Evolutionary conservation across 2,113 vertebrate genomes (phyloP), one percentile per base, ranked within the genome.

Genomic region (Ctenomys sociabilis): DNA sequence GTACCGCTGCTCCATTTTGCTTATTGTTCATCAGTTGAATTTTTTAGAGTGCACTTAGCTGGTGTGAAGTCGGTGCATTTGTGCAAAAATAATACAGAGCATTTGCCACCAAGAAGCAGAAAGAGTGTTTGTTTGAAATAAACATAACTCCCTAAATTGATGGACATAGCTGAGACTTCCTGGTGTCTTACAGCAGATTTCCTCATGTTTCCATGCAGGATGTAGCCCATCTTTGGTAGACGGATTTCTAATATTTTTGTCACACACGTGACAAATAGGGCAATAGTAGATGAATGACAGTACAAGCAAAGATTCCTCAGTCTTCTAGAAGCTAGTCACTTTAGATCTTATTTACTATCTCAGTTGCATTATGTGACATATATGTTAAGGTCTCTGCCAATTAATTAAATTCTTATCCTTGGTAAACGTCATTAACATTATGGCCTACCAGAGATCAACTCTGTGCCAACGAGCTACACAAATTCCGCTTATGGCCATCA

Each of bases 141-240:
- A 10, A 1, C 2, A 37, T 54, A 32, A 30, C 4, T n/a, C 1
- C 0, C 40, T 73, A 17, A 10, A 7, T 57, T 37, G 45, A 3
- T n/a, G 16, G 49, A 4, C 35, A 0, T 16, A 30, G 45, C 17
- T 49, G 45, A 59, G 19, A 21, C 10, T 78, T 22, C 12, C 0
- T 12, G 26, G 5, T 43, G 8, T 91, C 26, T 54, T 40, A 66
- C 0, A n/a, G 7, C 7, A 22, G 40, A 61, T 85, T 8, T 0
- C 5, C 7, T 3, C n/a, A 63, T 84, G 30, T 9, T 37, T 83
- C 59, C 72, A 83, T 57, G 91, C 35, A 93, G 85, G 75, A 49
- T 64, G 54, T 95, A 61, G 35, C 0, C 9, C 37, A 66, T 7
- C 1, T 37, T 59, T 88, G 7, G 16, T 11, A 6, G 24, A 17